Conservation (phyloP, 1,140 invertebrate genomes). For the Cataglyphis hispanica region DNA sequence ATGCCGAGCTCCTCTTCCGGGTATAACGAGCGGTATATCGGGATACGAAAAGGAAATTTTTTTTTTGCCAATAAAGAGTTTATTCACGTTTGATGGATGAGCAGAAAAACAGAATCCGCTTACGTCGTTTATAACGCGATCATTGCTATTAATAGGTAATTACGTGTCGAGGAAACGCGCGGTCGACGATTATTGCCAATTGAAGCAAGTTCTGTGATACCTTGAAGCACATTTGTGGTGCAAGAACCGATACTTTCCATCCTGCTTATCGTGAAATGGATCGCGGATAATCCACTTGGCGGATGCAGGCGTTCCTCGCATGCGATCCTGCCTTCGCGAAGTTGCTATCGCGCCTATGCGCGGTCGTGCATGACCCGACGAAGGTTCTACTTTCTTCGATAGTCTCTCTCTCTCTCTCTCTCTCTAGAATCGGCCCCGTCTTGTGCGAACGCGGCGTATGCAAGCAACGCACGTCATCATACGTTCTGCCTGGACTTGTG, state of each 20-base stretch:
- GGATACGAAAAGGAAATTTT: background rate
- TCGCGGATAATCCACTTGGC: constrained; percentile 29
- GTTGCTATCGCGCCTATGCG: constrained; percentile 20
- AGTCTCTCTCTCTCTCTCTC: constrained; percentile 45
- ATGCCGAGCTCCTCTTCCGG: background rate
- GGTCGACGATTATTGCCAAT: constrained; percentile 34
- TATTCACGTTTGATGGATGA: background rate
- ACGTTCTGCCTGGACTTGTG: background rate
- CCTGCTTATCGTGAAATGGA: constrained; percentile 38
- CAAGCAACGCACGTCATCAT: constrained; percentile 13
- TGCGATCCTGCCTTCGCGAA: constrained; percentile 30
- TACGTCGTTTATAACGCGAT: background rate
- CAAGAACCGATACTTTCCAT: constrained; percentile 50
- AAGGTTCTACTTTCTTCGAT: constrained; percentile 62
- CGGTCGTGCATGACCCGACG: constrained; percentile 45
- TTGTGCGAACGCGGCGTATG: background rate
- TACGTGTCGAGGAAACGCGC: constrained; percentile 39
- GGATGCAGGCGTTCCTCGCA: constrained; percentile 32
- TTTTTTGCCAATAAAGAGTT: background rate
- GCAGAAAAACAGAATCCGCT: background rate
- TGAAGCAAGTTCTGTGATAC: background rate
- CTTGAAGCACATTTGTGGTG: background rate
- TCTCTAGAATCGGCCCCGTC: constrained; percentile 26
- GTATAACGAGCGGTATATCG: background rate
- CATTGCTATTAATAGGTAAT: constrained; percentile 50